Base-by-base conservation (phyloP, 2,113 vertebrate species). In the Pelodiscus sinensis region DNA sequence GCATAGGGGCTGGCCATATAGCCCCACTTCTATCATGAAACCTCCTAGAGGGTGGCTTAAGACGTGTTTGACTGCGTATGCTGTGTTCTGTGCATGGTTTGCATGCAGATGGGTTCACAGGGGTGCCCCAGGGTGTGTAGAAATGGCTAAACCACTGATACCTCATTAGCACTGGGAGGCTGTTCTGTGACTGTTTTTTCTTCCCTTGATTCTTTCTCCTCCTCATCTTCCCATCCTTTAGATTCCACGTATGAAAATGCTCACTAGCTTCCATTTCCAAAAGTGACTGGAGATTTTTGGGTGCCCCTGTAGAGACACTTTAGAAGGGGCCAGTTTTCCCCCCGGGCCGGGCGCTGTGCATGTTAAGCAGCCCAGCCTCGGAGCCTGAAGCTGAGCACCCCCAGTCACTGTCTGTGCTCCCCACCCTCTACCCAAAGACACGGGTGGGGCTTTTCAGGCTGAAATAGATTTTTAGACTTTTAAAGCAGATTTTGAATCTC, bases 131-230 rank as follows among this genome's bases (percentile, higher is more conserved):
- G 10, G 0, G 60, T 19, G 1, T 1, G 29, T 73, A 81, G 94
- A 78, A 57, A 13, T 0, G 8, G 87, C 90, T 88, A 94, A 87
- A 85, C 89, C 92, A 24, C 90, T 81, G 90, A 94, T 94, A 94
- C 96, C 97, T 96, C 94, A 93, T 1, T 6, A 35, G 14, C 81
- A 85, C 56, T 79, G 90, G 88, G 18, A 87, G 87, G 91, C 89
- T 93, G 88, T 95, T 65, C 2, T 92, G 89, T 44, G 81, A 84
- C 85, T 25, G 0, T 0, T 54, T 11, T 82, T 19, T 65, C 50
- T 18, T 1, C 0, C 1, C 29, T 3, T 6, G 0, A 0, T 55
- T 92, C 65, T 80, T 81, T 44, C 27, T 50, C 55, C 31, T 1
- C 16, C 51, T 79, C 58, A 75, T 56, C 8, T 79, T 58, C 10